Conservation (phyloP, 1,140 invertebrate genomes). For the Sminthurides bifidus region DNA sequence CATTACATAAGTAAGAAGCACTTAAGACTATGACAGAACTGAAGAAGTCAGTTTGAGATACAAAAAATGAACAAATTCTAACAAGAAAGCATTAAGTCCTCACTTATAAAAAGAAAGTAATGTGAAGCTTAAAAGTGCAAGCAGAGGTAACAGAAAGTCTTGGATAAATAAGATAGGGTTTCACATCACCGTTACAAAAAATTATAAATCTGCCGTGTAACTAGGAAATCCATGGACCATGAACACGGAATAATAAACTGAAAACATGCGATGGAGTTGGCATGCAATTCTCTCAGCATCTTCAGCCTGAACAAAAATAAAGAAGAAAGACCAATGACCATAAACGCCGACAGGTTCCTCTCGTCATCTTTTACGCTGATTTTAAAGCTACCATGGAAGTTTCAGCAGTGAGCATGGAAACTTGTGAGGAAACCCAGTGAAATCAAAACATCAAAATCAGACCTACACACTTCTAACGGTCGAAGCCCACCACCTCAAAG, state of each 20-base stretch:
- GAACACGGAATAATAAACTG: constrained; percentile 39
- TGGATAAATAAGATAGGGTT: background rate
- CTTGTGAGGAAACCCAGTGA: no score
- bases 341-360: background rate
- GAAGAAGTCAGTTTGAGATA: no score
- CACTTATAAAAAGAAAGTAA: background rate
- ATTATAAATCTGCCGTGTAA: no score
- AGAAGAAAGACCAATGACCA: constrained; percentile 3
- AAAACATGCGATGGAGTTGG: constrained; percentile 51
- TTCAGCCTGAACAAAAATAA: constrained; percentile 34
- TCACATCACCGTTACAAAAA: no score
- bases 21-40: no score
- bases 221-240: constrained; percentile 8
- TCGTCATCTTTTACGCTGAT: no score
- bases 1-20: background rate
- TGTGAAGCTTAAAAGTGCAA: background rate
- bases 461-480: no score
- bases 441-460: no score
- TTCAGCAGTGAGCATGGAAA: no score
- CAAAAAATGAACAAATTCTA: no score
- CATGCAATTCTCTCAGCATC: constrained; percentile 43
- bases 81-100: background rate
- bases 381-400: no score
- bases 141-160: background rate
- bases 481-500: no score